These are phyloP conservation scores for Bos indicus DNA, from an alignment of 2,113 vertebrate genomes.

Conservation along the genomic window DNA sequence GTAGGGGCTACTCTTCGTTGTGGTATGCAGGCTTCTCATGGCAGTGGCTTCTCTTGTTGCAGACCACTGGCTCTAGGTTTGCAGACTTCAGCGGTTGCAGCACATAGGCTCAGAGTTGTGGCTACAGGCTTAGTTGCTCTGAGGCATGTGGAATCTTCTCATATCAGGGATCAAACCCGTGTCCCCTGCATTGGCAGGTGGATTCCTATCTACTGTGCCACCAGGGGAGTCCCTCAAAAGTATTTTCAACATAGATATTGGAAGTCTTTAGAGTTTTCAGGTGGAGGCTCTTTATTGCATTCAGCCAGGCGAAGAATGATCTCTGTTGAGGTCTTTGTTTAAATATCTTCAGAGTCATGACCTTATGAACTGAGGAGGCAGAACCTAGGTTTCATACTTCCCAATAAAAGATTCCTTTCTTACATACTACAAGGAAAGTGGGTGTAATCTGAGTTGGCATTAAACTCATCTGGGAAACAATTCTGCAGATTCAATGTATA, in stretches of 20 bases:
- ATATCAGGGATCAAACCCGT: not conserved
- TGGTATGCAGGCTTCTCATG: not conserved
- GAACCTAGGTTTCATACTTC: not conserved
- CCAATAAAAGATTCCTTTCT: not conserved
- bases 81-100: not conserved
- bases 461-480: not conserved
- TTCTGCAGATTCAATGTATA: conserved; percentile 21
- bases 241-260: not conserved
- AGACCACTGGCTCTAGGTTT: not conserved
- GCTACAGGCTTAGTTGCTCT: not conserved
- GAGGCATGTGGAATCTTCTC: not conserved
- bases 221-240: not conserved
- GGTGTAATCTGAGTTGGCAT: not conserved
- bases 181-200: not conserved
- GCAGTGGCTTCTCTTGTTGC: not conserved
- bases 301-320: not conserved
- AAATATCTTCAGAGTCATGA: not conserved
- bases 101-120: not conserved
- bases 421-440: not conserved
- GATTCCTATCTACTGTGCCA: not conserved
- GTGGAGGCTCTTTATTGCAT: not conserved
- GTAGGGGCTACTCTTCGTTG: not conserved
- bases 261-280: not conserved
- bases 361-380: not conserved
- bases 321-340: not conserved